Conservation (phyloP, 2,797 vertebrate species). For the Acanthiza pusilla region DNA sequence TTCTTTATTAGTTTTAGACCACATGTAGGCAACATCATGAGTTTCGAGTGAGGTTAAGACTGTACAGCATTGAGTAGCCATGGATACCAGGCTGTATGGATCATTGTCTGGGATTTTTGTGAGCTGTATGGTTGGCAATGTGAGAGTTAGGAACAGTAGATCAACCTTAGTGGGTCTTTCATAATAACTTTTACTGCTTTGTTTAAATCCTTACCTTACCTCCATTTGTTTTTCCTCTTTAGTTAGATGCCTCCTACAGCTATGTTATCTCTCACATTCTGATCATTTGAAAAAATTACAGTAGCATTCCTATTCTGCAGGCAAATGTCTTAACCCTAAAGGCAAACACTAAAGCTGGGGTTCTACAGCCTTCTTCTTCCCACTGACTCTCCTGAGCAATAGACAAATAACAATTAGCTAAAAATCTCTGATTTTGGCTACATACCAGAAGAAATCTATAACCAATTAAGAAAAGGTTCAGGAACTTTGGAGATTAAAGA, state of each 20-base stretch:
- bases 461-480: not conserved
- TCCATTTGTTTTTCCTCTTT: not conserved
- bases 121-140: not conserved
- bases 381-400: not conserved
- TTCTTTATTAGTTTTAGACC: not conserved
- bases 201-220: not conserved
- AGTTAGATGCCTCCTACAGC: not conserved
- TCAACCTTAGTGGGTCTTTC: not conserved
- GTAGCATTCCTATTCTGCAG: not conserved
- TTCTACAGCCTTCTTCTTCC: not conserved
- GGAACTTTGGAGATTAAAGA: not conserved
- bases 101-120: not conserved
- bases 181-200: not conserved
- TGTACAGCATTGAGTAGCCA: not conserved
- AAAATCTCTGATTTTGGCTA: not conserved
- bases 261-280: not conserved
- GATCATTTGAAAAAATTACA: not conserved
- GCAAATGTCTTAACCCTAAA: not conserved
- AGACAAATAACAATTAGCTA: not conserved
- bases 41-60: not conserved
- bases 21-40: accelerated
- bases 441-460: not conserved
- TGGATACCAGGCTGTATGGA: not conserved
- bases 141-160: not conserved
- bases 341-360: not conserved